phyloP scores from a whole-genome alignment of 2,797 vertebrate species.

The Poecilia velifera region DNA sequence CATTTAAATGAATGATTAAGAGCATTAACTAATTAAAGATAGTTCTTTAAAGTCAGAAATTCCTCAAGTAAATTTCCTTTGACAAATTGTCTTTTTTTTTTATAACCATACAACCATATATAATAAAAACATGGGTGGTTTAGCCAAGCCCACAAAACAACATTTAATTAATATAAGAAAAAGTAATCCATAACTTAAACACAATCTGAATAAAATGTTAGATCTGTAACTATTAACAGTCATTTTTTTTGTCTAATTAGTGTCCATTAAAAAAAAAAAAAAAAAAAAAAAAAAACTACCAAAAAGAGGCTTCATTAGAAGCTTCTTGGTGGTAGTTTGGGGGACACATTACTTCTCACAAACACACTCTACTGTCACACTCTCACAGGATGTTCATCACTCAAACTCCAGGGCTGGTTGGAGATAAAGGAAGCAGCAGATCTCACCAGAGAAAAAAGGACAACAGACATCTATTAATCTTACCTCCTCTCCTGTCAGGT shows the following conservation, averaged over 20 bases:
- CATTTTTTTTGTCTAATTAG: background rate
- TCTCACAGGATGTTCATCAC: conserved; percentile 53
- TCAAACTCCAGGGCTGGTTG: conserved; percentile 35
- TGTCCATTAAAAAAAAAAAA: background rate
- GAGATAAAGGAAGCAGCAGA: conserved; percentile 57
- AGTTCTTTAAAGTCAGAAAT: background rate
- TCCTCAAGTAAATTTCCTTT: background rate
- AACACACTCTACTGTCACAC: conserved; percentile 35
- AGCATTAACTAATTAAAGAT: background rate
- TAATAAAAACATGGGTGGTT: background rate
- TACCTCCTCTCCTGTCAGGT: conserved; percentile 97
- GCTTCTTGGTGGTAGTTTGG: conserved; percentile 4
- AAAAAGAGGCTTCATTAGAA: background rate
- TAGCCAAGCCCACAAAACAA: background rate
- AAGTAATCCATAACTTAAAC: background rate
- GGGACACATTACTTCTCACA: conserved; percentile 8
- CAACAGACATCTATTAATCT: conserved; percentile 72
- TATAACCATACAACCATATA: background rate
- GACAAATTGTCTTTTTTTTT: background rate
- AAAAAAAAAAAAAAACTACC: background rate
- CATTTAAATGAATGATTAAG: background rate
- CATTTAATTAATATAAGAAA: background rate
- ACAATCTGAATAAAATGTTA: background rate
- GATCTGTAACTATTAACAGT: background rate
- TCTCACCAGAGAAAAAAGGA: conserved; percentile 39